Evolutionary conservation across 2,797 vertebrate species (phyloP).

Genomic region (Schizopygopsis malacanthus): DNA sequence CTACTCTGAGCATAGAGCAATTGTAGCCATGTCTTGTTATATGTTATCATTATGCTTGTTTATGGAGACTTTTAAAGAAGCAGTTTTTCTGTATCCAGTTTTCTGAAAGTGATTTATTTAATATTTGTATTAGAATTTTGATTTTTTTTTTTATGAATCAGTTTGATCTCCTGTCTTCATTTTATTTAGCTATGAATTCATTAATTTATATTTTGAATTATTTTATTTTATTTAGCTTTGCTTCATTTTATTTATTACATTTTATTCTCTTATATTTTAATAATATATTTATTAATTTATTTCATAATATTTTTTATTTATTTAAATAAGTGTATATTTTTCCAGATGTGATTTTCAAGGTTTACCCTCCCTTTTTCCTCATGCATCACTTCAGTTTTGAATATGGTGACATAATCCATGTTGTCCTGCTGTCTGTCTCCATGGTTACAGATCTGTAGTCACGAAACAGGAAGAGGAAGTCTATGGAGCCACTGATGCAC

Average conservation of each 20-base stretch:
- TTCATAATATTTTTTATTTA: not conserved
- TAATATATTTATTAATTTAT: not conserved
- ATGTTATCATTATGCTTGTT: not conserved
- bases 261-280: not conserved
- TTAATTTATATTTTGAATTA: not conserved
- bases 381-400: constrained; percentile 15
- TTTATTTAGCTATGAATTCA: not conserved
- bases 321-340: not conserved
- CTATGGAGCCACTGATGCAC: constrained; percentile 15
- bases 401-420: constrained; percentile 28
- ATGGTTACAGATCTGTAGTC: constrained; percentile 51
- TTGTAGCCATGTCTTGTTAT: constrained; percentile 17
- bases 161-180: not conserved
- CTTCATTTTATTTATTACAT: not conserved
- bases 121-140: not conserved
- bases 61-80: not conserved
- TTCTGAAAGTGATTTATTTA: not conserved
- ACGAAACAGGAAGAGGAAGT: constrained; percentile 64
- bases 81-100: not conserved
- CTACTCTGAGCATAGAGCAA: not conserved
- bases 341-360: not conserved
- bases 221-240: not conserved
- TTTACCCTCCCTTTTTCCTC: not conserved
- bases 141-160: not conserved
- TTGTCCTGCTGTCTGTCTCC: constrained; percentile 32